Conservation (phyloP, 2,797 vertebrate species). For the Paramormyrops hopkinsi region DNA sequence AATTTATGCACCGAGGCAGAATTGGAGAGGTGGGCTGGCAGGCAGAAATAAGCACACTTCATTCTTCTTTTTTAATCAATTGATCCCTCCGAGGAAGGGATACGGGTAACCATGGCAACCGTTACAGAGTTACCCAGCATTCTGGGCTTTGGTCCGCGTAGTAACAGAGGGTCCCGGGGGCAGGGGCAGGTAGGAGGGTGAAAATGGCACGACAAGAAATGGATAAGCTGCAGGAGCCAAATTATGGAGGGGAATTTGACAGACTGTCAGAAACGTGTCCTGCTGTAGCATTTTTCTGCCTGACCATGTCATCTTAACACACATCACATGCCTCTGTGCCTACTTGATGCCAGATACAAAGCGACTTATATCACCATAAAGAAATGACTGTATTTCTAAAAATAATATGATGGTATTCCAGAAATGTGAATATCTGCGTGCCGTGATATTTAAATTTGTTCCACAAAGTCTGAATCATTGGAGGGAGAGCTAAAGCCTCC, state of each 20-base stretch:
- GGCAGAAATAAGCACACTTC: neutral
- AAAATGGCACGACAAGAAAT: slow-evolving; percentile 19
- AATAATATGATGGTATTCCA: neutral
- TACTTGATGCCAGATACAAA: neutral
- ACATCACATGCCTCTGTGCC: neutral
- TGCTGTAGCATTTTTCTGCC: neutral
- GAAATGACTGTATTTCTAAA: neutral
- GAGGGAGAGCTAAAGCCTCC: neutral
- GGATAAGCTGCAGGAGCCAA: neutral
- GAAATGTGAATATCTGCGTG: neutral
- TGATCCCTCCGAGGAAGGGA: slow-evolving; percentile 18
- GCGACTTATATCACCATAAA: neutral
- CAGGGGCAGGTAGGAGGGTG: slow-evolving; percentile 14
- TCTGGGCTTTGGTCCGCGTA: neutral
- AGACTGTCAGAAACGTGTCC: neutral
- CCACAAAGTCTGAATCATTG: neutral
- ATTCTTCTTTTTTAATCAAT: slow-evolving; percentile 24
- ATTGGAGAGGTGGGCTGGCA: slow-evolving; percentile 14
- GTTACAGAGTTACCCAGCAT: slow-evolving; percentile 7
- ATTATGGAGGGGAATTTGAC: neutral
- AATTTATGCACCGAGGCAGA: slow-evolving; percentile 17
- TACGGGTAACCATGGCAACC: slow-evolving; percentile 19
- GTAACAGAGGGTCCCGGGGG: slow-evolving; percentile 3
- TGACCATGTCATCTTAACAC: neutral
- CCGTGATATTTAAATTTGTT: neutral